Percentiles rank a stretch among this genome's conserved stretches.
These are phyloP conservation scores for Parazoanthus darwini DNA, from an alignment of 92 coral and sea anemone species.

Conservation along the genomic window DNA sequence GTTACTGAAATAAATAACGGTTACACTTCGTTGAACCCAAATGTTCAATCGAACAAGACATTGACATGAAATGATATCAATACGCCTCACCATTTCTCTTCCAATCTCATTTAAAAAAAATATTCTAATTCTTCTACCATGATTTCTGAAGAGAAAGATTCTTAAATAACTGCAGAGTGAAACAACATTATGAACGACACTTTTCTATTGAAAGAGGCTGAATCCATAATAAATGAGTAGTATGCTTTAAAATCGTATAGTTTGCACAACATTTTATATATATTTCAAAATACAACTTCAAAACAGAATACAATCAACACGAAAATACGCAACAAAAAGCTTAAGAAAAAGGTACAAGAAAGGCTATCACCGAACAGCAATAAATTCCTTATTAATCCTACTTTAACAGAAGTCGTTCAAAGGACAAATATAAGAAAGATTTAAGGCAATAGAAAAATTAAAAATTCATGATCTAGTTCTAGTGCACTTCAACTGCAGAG, in stretches of 20 bases:
- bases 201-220: background rate
- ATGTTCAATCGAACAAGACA: background rate
- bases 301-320: background rate
- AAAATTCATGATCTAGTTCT: background rate
- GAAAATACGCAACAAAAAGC: no score
- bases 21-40: background rate
- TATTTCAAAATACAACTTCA: background rate
- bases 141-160: background rate
- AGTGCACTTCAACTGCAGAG: slow-evolving; percentile 18
- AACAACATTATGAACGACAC: background rate
- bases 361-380: background rate
- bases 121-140: background rate
- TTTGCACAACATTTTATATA: background rate
- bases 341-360: background rate
- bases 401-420: background rate
- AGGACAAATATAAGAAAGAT: background rate
- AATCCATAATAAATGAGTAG: no score
- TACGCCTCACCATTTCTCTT: no score
- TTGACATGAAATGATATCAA: background rate
- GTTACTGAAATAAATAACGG: background rate
- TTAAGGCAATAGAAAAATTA: background rate
- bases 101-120: no score
- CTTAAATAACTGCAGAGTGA: background rate
- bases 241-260: background rate
- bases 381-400: background rate